Conservation (phyloP, 2,113 vertebrate species). For the Rana temporaria region DNA sequence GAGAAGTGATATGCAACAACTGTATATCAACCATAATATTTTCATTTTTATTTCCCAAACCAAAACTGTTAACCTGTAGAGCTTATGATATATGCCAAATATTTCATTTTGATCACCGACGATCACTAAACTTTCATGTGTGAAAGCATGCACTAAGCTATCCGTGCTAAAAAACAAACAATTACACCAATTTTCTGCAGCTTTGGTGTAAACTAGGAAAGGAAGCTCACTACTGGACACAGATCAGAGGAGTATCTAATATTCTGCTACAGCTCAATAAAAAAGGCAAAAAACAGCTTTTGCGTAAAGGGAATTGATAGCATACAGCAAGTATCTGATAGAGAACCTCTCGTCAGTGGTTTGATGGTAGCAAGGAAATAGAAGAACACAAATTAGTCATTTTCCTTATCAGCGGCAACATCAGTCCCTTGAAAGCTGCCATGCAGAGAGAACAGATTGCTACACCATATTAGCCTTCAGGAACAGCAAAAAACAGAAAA, state of each 20-base stretch:
- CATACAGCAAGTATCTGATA: neutral
- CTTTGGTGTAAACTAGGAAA: neutral
- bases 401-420: conserved; percentile 12
- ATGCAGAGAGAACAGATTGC: conserved; percentile 30
- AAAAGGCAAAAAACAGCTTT: neutral
- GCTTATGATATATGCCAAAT: too few species aligned
- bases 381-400: conserved; percentile 43
- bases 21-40: too few species aligned
- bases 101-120: too few species aligned
- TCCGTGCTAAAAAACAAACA: too few species aligned
- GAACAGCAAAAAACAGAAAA: conserved; percentile 11
- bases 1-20: too few species aligned
- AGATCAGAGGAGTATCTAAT: neutral
- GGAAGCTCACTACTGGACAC: neutral
- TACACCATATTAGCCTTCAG: conserved; percentile 46
- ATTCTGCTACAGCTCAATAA: neutral
- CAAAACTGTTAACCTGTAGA: too few species aligned
- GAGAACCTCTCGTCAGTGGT: neutral
- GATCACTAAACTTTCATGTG: too few species aligned
- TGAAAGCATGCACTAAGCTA: too few species aligned
- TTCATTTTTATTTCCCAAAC: too few species aligned
- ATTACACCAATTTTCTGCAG: too few species aligned
- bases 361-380: conserved; percentile 23
- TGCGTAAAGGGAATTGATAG: neutral
- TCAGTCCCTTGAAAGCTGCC: conserved; percentile 28